Evolutionary conservation across 2,113 vertebrate genomes (phyloP).

Genomic region (Diphyllodes magnificus): DNA sequence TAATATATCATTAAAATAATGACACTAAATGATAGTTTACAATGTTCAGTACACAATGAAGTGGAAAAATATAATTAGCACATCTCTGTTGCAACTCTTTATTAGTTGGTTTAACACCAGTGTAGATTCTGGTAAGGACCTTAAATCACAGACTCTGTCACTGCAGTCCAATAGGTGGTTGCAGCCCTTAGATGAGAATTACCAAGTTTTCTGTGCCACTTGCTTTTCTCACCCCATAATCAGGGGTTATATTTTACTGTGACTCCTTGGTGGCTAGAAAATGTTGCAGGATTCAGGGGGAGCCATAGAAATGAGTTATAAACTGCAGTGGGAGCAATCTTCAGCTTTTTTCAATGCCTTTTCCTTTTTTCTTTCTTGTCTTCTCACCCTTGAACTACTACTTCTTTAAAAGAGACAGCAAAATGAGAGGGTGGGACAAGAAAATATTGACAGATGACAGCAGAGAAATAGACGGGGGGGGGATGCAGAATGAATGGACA

Average conservation of each 20-base stretch:
- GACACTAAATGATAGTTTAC: slow-evolving; percentile 65
- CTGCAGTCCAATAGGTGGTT: background rate
- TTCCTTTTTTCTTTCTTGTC: background rate
- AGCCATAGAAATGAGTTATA: background rate
- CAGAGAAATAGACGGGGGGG: background rate
- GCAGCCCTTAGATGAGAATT: background rate
- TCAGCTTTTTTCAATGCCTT: background rate
- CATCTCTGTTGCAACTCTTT: slow-evolving; percentile 46
- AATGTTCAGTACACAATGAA: slow-evolving; percentile 54
- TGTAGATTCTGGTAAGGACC: background rate
- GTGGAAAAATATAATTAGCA: slow-evolving; percentile 68
- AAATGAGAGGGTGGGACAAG: background rate
- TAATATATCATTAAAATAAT: slow-evolving; percentile 70
- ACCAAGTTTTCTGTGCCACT: background rate
- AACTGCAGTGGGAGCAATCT: background rate
- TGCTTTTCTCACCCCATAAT: slow-evolving; percentile 8
- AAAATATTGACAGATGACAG: background rate
- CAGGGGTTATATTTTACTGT: background rate
- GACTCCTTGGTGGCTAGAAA: background rate
- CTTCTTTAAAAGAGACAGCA: background rate
- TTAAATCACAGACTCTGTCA: background rate
- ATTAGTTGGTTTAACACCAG: slow-evolving; percentile 48
- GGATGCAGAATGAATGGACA: background rate
- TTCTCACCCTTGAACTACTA: slow-evolving; percentile 10
- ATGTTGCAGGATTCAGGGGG: background rate